Conservation (phyloP, 64 coral and sea anemone genomes). For the Anthopleura sola region DNA sequence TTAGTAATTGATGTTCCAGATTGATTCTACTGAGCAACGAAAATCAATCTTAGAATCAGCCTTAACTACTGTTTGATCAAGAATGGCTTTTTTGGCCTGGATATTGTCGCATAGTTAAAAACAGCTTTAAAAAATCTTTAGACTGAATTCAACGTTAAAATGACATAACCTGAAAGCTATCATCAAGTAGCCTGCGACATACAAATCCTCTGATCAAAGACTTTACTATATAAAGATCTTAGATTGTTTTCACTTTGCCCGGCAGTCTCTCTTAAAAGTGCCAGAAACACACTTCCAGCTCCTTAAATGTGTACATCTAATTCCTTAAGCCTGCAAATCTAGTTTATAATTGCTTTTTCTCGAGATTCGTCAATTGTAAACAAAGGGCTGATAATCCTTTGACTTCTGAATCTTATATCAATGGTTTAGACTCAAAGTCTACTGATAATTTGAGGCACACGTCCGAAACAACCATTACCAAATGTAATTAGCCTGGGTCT, state of each 20-base stretch:
- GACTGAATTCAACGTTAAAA: background rate
- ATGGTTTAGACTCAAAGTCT: background rate
- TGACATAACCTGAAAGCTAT: background rate
- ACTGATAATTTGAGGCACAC: background rate
- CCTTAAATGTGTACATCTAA: background rate
- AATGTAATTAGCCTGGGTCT: background rate
- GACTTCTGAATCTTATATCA: background rate
- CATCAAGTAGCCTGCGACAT: background rate
- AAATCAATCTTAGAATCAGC: no score
- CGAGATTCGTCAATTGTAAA: background rate
- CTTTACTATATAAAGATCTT: background rate
- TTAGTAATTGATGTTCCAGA: no score
- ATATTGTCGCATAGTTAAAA: no score
- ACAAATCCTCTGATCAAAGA: background rate
- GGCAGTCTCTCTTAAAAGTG: background rate
- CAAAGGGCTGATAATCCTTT: background rate
- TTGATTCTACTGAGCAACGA: no score
- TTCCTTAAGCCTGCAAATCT: background rate
- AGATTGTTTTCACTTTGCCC: background rate
- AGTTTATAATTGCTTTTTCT: background rate
- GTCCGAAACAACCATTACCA: background rate
- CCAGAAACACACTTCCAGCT: background rate
- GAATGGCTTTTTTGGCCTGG: no score
- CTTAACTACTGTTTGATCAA: no score
- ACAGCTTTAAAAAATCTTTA: no score